A percentile compares a stretch with the other conserved stretches of the same genome.
Conservation (phyloP, 2,888 invertebrate genomes). For the Andrena praecox region DNA sequence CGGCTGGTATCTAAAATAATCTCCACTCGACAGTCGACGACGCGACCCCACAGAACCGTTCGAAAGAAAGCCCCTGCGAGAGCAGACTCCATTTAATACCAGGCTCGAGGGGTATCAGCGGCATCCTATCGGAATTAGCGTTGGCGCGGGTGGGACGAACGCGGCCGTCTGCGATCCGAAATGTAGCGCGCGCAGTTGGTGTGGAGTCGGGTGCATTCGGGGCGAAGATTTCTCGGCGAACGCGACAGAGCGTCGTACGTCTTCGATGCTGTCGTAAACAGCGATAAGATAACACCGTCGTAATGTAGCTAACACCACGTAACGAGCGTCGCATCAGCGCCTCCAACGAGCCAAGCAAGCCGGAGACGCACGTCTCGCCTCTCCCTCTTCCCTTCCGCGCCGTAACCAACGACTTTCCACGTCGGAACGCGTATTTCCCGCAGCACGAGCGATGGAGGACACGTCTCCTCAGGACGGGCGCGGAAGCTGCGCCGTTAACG, state of each 20-base stretch:
- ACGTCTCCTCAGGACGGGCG: conserved; percentile 4
- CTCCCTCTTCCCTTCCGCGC: background rate
- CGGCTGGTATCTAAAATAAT: background rate
- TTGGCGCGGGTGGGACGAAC: background rate
- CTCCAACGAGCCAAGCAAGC: conserved; percentile 22
- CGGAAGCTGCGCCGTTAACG: conserved; percentile 34
- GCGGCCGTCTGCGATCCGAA: conserved; percentile 8
- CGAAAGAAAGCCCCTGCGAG: conserved; percentile 9
- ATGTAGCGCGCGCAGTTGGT: conserved; percentile 1
- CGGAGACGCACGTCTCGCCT: background rate
- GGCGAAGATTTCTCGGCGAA: conserved; percentile 47
- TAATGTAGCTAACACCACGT: conserved; percentile 56
- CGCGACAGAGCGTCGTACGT: conserved; percentile 15
- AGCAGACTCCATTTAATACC: conserved; percentile 12
- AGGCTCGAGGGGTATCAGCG: background rate
- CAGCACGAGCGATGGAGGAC: conserved; percentile 7
- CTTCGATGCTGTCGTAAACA: conserved; percentile 38
- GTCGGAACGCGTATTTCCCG: conserved; percentile 11
- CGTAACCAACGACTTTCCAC: background rate
- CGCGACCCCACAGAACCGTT: background rate
- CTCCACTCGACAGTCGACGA: conserved; percentile 5
- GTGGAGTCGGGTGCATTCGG: conserved; percentile 11
- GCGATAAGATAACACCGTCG: conserved; percentile 65
- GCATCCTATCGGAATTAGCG: conserved; percentile 10
- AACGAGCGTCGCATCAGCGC: conserved; percentile 59